A percentile compares a stretch with the other conserved stretches of the same genome.
Evolutionary conservation across 2,113 vertebrate genomes (phyloP).

Genomic region (Cyprinus carpio): DNA sequence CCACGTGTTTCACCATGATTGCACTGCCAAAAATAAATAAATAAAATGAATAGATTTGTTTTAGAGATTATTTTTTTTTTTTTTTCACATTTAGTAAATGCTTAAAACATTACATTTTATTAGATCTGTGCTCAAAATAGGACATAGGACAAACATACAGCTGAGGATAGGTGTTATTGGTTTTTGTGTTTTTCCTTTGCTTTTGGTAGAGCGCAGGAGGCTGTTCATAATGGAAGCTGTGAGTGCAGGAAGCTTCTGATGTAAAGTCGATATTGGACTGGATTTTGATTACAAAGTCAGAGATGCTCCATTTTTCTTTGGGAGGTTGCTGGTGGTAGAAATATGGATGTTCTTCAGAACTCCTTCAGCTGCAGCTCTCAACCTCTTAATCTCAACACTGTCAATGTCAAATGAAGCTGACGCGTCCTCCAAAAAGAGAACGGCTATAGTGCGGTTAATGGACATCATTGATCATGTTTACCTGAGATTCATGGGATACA

Average conservation of each 20-base stretch:
- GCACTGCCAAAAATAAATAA: not conserved
- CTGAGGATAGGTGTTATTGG: not conserved
- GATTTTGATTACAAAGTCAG: constrained; percentile 29
- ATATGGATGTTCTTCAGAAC: constrained; percentile 22
- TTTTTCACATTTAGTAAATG: not conserved
- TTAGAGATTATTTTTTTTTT: not conserved
- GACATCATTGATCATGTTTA: constrained; percentile 8
- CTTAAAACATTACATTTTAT: not conserved
- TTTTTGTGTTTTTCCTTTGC: not conserved
- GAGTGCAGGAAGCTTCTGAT: constrained; percentile 15
- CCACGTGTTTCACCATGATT: not conserved
- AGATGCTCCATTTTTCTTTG: constrained; percentile 12
- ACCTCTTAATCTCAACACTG: constrained; percentile 29
- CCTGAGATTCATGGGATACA: not conserved
- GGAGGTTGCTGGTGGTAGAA: constrained; percentile 3
- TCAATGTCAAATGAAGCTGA: constrained; percentile 19
- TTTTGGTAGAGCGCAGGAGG: not conserved
- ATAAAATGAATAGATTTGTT: not conserved
- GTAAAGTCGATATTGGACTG: constrained; percentile 12
- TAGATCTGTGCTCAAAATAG: not conserved
- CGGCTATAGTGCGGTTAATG: constrained; percentile 1
- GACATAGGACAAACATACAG: not conserved
- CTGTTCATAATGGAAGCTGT: not conserved
- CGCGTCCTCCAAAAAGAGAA: not conserved
- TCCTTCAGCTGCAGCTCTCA: not conserved